Conservation (phyloP, 1,140 invertebrate species). For the Heliconius congener region DNA sequence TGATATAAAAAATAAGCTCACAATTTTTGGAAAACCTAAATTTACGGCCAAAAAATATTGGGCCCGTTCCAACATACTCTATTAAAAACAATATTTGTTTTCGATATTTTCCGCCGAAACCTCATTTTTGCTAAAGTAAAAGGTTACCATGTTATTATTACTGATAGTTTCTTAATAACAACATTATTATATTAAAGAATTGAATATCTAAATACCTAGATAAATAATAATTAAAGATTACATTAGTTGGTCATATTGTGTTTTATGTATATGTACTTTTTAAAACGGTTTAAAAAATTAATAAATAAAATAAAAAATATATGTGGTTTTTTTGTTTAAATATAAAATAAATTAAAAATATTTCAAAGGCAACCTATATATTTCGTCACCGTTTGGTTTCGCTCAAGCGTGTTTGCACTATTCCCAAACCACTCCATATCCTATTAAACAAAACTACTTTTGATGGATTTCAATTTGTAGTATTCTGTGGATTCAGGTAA, state of each 20-base stretch:
- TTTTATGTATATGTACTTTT: too few species aligned
- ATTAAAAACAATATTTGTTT: slow-evolving; percentile 9
- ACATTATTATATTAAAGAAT: too few species aligned
- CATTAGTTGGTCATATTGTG: too few species aligned
- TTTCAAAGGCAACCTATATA: not conserved
- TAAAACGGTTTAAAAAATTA: not conserved
- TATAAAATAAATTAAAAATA: not conserved
- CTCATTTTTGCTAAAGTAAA: not conserved
- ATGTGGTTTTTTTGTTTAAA: too few species aligned
- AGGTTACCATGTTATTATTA: not conserved
- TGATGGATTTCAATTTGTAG: not conserved
- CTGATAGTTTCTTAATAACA: too few species aligned
- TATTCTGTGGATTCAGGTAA: slow-evolving; percentile 2
- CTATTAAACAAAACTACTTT: slow-evolving; percentile 11
- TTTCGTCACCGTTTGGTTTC: not conserved
- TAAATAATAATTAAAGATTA: too few species aligned
- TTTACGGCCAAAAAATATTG: slow-evolving; percentile 6
- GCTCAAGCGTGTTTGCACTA: slow-evolving; percentile 16
- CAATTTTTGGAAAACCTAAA: slow-evolving; percentile 5
- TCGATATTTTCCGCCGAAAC: not conserved
- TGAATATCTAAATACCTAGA: too few species aligned
- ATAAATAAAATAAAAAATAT: not conserved
- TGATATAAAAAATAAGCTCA: not conserved
- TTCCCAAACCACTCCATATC: slow-evolving; percentile 13
- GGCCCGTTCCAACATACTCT: not conserved